Percentiles rank a stretch among this genome's conserved stretches.
Conservation (phyloP, 2,797 vertebrate species). For the Aselliscus stoliczkanus region DNA sequence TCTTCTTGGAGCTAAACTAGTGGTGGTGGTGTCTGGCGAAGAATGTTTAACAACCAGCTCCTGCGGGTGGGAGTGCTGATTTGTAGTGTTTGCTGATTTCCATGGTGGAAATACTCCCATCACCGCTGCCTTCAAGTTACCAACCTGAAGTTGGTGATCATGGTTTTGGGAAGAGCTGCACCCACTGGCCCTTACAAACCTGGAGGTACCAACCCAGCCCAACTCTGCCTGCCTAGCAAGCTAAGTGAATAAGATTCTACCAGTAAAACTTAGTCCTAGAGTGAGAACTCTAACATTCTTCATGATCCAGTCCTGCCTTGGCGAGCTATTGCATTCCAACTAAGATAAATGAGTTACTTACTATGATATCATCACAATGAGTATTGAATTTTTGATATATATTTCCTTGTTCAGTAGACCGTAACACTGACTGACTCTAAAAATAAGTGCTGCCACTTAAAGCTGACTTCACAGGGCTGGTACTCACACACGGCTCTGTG, state of each 20-base stretch:
- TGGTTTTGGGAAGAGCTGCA: neutral
- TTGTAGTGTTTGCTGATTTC: neutral
- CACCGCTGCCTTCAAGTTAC: neutral
- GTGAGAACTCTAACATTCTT: neutral
- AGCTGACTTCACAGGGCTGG: constrained; percentile 3
- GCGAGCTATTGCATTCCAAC: neutral
- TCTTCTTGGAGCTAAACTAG: neutral
- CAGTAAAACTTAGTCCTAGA: neutral
- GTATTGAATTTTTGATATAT: constrained; percentile 43
- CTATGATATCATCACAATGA: neutral
- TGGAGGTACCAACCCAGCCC: neutral
- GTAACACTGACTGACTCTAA: neutral
- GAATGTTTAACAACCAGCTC: neutral
- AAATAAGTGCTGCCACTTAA: neutral
- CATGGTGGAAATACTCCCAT: neutral
- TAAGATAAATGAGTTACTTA: constrained; percentile 7
- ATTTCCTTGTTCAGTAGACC: neutral
- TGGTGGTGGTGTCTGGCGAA: neutral
- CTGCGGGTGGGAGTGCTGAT: neutral
- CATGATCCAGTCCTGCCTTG: neutral
- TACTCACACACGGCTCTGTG: neutral
- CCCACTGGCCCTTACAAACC: neutral
- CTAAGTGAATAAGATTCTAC: neutral
- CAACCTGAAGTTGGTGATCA: neutral
- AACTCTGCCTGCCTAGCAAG: neutral